phyloP scores from a whole-genome alignment of 2,113 vertebrate genomes.

The Emberiza fucata region DNA sequence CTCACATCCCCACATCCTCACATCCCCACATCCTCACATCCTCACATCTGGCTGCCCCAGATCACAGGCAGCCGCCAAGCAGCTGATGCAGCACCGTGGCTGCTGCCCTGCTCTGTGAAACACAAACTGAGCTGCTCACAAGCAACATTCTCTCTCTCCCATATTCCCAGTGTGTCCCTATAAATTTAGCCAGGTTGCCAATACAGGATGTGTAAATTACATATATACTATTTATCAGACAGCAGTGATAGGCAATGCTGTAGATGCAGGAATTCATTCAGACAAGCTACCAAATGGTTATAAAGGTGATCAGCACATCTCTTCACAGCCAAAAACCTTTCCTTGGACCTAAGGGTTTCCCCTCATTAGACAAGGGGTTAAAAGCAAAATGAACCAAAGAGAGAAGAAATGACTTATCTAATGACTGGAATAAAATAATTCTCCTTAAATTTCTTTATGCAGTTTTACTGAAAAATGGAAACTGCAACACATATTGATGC shows the following conservation, averaged over 20 bases:
- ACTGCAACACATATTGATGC: not conserved
- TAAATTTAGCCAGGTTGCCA: not conserved
- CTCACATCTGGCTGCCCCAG: not conserved
- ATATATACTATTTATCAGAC: not conserved
- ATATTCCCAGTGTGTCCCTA: not conserved
- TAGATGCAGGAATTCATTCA: not conserved
- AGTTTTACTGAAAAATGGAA: not conserved
- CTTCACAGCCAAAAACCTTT: not conserved
- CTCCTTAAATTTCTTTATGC: not conserved
- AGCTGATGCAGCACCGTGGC: rapidly evolving
- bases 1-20: not conserved
- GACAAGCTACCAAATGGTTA: not conserved
- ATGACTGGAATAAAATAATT: not conserved
- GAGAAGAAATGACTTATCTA: not conserved
- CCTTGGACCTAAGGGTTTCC: not conserved
- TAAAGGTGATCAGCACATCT: not conserved
- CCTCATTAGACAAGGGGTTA: not conserved
- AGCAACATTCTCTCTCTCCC: rapidly evolving
- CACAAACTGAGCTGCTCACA: not conserved
- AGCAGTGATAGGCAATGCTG: not conserved
- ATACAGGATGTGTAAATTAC: not conserved
- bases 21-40: not conserved
- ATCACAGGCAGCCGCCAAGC: not conserved
- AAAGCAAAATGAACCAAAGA: not conserved
- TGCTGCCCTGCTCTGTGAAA: not conserved